phyloP scores from a whole-genome alignment of 2,888 invertebrate species.

The Synergus gifuensis region DNA sequence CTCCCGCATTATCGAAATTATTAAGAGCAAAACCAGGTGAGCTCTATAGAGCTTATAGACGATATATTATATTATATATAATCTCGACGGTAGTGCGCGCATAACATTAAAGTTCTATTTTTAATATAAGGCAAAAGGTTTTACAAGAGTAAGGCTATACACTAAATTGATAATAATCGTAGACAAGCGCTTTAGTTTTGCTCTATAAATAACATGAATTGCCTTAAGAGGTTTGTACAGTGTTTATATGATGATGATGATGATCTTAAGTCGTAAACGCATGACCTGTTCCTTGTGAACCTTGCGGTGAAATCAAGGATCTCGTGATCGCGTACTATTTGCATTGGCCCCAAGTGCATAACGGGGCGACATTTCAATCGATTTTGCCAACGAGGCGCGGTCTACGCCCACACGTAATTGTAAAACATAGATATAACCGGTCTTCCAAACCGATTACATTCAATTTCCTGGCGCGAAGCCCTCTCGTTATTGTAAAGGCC shows the following conservation, averaged over 20 bases:
- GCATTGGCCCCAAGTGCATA: slow-evolving; percentile 41
- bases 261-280: slow-evolving; percentile 32
- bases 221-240: slow-evolving; percentile 18
- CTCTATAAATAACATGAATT: slow-evolving; percentile 25
- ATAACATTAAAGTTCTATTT: not conserved
- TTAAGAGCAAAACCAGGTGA: not conserved
- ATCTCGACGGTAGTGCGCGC: not conserved
- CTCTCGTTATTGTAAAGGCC: slow-evolving; percentile 56
- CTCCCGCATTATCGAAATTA: too few species aligned
- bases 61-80: too few species aligned
- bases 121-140: not conserved
- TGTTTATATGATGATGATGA: slow-evolving; percentile 32
- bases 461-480: slow-evolving; percentile 58
- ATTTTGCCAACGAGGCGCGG: slow-evolving; percentile 48
- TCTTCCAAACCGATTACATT: slow-evolving; percentile 60
- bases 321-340: slow-evolving; percentile 41
- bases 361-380: slow-evolving; percentile 41
- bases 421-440: slow-evolving; percentile 51
- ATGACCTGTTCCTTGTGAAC: slow-evolving; percentile 35
- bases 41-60: too few species aligned
- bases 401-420: slow-evolving; percentile 58
- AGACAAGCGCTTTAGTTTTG: slow-evolving; percentile 21
- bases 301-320: slow-evolving; percentile 34
- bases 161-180: slow-evolving; percentile 17
- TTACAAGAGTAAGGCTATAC: not conserved